phyloP scores from a whole-genome alignment of 2,888 invertebrate genomes.

The Atrina japonica region DNA sequence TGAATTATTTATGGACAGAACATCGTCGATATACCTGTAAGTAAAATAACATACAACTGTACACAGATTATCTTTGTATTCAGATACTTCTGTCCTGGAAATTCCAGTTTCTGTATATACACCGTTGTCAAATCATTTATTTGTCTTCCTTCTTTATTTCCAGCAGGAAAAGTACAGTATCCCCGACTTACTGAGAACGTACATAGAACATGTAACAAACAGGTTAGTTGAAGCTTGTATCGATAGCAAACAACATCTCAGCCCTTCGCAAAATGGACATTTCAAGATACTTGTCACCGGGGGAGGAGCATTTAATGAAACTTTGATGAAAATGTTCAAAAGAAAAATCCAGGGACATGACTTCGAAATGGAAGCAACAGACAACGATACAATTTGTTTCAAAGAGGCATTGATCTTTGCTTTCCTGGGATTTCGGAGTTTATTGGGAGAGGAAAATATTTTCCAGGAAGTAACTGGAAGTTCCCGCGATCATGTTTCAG shows the following conservation, averaged over 20 bases:
- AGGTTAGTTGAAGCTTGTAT: slow-evolving; percentile 62
- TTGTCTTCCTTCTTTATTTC: slow-evolving; percentile 25
- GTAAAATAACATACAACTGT: too few relatives aligned
- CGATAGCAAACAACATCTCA: slow-evolving; percentile 21
- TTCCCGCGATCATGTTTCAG: slow-evolving; percentile 65
- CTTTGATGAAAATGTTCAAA: slow-evolving; percentile 60
- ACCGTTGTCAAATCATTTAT: slow-evolving; percentile 8
- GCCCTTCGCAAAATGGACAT: background rate
- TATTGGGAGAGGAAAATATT: slow-evolving; percentile 72
- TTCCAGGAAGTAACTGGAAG: slow-evolving; percentile 70
- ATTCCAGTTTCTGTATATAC: too few relatives aligned
- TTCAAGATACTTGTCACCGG: slow-evolving; percentile 71
- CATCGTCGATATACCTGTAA: too few relatives aligned
- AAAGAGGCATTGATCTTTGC: slow-evolving; percentile 76
- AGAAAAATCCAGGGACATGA: slow-evolving; percentile 53
- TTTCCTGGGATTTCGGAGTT: slow-evolving; percentile 73
- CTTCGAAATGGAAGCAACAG: slow-evolving; percentile 58
- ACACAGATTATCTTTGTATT: background rate
- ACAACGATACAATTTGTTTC: slow-evolving; percentile 70
- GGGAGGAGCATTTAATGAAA: slow-evolving; percentile 75
- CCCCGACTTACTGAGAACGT: slow-evolving; percentile 69
- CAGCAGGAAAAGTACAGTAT: slow-evolving; percentile 43
- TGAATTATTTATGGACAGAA: too few relatives aligned
- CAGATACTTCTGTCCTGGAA: background rate
- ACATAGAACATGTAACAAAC: slow-evolving; percentile 69